These are phyloP conservation scores for Bradypodion ventrale DNA, from an alignment of 2,797 vertebrate species.

Conservation along the genomic window DNA sequence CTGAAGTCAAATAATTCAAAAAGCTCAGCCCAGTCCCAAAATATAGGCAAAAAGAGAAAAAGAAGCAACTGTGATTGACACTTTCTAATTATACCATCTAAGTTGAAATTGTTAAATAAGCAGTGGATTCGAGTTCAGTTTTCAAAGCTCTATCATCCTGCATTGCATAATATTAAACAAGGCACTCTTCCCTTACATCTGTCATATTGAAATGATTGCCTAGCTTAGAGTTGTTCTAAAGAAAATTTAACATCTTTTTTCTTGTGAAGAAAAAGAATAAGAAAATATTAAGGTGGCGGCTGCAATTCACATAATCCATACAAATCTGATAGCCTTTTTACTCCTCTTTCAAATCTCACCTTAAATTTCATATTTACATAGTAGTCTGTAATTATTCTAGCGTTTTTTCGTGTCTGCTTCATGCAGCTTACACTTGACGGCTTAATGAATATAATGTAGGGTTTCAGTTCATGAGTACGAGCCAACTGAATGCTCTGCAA, in stretches of 20 bases:
- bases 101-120: not conserved
- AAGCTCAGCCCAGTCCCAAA: not conserved
- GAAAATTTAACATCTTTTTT: not conserved
- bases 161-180: not conserved
- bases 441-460: slow-evolving; percentile 93
- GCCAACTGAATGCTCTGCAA: slow-evolving; percentile 84
- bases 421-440: slow-evolving; percentile 84
- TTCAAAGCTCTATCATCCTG: not conserved
- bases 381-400: slow-evolving; percentile 87
- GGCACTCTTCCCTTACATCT: not conserved
- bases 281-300: not conserved
- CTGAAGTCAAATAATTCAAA: not conserved
- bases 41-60: not conserved
- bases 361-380: slow-evolving; percentile 89
- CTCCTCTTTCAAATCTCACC: slow-evolving; percentile 73
- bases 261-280: not conserved
- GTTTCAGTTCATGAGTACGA: slow-evolving; percentile 87
- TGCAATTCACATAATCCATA: not conserved
- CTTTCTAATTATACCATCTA: not conserved
- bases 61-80: not conserved
- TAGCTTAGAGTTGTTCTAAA: not conserved
- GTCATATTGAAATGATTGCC: not conserved
- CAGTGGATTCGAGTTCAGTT: not conserved
- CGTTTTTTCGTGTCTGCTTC: slow-evolving; percentile 83
- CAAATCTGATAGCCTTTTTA: not conserved